Evolutionary conservation across 2,888 invertebrate species (phyloP).

Genomic region (Pachycephus smyrnensis): DNA sequence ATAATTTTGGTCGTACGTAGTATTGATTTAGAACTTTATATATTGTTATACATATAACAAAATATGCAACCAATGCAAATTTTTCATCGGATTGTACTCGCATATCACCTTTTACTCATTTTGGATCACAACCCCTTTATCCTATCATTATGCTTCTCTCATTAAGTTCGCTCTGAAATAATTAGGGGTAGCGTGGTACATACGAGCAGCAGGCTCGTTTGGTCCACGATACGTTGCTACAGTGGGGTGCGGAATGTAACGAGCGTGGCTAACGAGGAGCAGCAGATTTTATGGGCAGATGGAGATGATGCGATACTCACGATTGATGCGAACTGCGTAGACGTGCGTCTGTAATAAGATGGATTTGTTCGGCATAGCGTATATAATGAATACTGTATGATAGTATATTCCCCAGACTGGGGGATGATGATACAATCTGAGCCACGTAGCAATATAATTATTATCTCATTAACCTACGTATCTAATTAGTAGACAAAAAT

Average conservation of each 20-base stretch:
- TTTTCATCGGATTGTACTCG: neutral
- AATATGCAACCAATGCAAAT: neutral
- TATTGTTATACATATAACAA: neutral
- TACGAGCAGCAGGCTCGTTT: constrained; percentile 27
- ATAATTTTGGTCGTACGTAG: neutral
- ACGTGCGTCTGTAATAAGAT: constrained; percentile 2
- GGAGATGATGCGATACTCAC: constrained; percentile 62
- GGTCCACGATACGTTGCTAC: constrained; percentile 9
- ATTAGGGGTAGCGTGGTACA: constrained; percentile 52
- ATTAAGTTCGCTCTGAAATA: constrained; percentile 55
- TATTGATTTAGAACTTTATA: neutral
- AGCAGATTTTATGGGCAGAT: constrained; percentile 64
- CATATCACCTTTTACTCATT: neutral
- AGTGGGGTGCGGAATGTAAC: constrained; percentile 55
- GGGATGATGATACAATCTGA: neutral
- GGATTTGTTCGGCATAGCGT: neutral
- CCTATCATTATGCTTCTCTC: constrained; percentile 36
- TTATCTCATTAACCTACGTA: neutral
- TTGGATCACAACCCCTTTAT: neutral
- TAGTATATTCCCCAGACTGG: neutral
- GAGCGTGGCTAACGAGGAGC: constrained; percentile 64
- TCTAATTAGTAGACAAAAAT: no score
- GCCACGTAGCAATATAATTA: neutral
- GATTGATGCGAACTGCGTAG: constrained; percentile 51
- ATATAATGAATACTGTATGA: neutral